phyloP scores from a whole-genome alignment of 2,113 vertebrate genomes.

The Zosterops hypoxanthus region DNA sequence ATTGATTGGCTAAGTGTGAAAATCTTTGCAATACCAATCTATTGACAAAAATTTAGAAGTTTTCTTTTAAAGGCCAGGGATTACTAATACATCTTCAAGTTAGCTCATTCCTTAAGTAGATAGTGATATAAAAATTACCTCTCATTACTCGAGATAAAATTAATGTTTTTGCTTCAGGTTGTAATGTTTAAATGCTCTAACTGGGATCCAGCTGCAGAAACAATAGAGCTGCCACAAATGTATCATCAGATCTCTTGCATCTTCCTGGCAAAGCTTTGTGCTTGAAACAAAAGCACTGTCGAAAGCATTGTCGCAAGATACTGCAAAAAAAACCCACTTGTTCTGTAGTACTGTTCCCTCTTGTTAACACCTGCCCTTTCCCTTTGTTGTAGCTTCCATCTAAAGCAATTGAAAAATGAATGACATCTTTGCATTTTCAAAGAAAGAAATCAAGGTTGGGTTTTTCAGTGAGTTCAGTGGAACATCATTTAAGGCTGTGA shows the following conservation, averaged over 20 bases:
- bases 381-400: neutral
- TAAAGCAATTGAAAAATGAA: slow-evolving; percentile 7
- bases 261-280: slow-evolving; percentile 19
- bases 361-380: slow-evolving; percentile 18
- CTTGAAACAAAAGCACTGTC: slow-evolving; percentile 20
- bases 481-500: neutral
- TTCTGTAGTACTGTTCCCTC: neutral
- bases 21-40: neutral
- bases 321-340: neutral
- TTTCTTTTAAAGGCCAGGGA: neutral
- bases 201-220: slow-evolving; percentile 16
- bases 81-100: neutral
- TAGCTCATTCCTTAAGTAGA: neutral
- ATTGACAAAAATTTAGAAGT: neutral
- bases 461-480: neutral
- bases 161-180: neutral
- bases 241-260: neutral
- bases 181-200: neutral
- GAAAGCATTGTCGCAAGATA: slow-evolving; percentile 6
- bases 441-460: neutral
- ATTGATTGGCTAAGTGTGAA: neutral
- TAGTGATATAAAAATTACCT: neutral
- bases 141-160: neutral
- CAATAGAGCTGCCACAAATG: neutral
- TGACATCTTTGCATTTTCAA: neutral